Base-by-base conservation (phyloP, 2,797 vertebrate species). In the Xerus rutilus region DNA sequence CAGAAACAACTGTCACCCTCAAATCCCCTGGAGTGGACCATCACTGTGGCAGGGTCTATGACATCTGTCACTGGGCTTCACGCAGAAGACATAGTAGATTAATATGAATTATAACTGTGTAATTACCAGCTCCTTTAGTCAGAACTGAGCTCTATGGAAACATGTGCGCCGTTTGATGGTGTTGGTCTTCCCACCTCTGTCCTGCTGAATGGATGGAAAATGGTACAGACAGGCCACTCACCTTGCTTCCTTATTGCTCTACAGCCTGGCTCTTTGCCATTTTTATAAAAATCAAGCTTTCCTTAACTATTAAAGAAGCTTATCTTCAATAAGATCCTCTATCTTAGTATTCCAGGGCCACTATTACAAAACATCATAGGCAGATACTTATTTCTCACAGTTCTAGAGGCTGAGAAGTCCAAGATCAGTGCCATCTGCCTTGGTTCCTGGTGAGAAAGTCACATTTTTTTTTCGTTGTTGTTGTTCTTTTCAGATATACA, bases 51-150 rank as follows among this genome's bases (percentile, higher is more conserved):
- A 90, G 69, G 83, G 85, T 86, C 93, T 57, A 28, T 45, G 47
- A 54, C 85, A 93, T 88, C 87, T 90, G 90, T 88, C 84, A 86
- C 43, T 32, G 25, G 64, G 10, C 49, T 74, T 79, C 78, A 49
- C 94, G 64, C 39, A 62, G 72, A 91, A 87, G 76, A 86, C 87
- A 47, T 52, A 43, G 62, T 70, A 64, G 25, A 86, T 59, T 39
- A 65, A 35, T n/a, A 45, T 21, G 70, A 82, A n/a, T 77, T 72
- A 57, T 25, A 89, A 78, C 86, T 65, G 12, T 69, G 81, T 72
- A n/a, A 8, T 79, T 57, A 39, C 13, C n/a, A 70, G 76, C 30
- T 47, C 62, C 86, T 86, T 20, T 62, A 25, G 20, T 70, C 30
- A 11, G 32, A 69, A 77, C 25, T 18, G 54, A 79, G 52, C 45